Conservation (phyloP, 2,113 vertebrate species). For the Cacatua alba region DNA sequence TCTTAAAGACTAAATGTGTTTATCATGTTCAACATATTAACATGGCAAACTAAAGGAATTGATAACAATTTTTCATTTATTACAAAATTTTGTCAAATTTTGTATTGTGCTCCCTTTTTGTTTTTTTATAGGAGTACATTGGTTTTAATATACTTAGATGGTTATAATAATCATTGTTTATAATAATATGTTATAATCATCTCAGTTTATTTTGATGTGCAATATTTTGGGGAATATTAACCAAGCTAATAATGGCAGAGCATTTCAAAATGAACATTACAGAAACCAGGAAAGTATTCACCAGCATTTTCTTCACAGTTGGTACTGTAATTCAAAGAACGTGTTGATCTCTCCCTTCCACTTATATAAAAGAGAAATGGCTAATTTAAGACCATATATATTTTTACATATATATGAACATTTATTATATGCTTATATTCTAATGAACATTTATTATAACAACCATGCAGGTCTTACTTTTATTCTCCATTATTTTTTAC, state of each 20-base stretch:
- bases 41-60: not conserved
- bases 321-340: not conserved
- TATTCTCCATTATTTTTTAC: not conserved
- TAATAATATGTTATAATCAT: not conserved
- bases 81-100: not conserved
- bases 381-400: not conserved
- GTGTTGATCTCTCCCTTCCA: not conserved
- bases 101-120: not conserved
- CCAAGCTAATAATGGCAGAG: not conserved
- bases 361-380: not conserved
- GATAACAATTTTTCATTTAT: not conserved
- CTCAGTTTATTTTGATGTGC: not conserved
- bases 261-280: not conserved
- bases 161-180: not conserved
- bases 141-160: not conserved
- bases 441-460: not conserved
- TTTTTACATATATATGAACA: not conserved
- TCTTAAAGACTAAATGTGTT: not conserved
- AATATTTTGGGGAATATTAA: not conserved
- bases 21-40: not conserved
- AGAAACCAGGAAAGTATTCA: not conserved
- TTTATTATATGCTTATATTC: not conserved
- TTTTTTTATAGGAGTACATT: not conserved
- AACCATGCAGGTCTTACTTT: not conserved
- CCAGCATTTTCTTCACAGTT: not conserved